Evolutionary conservation across 2,113 vertebrate genomes (phyloP).

Genomic region (Miniopterus natalensis): DNA sequence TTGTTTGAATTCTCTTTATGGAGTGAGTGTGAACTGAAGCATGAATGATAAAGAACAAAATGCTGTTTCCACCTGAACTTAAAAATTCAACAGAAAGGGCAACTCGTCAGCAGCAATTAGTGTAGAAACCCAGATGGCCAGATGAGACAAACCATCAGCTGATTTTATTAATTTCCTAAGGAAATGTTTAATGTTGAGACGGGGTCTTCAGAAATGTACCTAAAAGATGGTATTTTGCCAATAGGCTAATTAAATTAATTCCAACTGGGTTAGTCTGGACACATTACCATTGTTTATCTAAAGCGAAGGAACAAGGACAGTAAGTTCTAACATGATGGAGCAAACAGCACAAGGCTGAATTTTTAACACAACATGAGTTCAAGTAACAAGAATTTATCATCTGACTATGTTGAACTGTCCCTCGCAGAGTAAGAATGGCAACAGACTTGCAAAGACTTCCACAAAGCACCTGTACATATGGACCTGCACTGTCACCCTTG

Average conservation of each 20-base stretch:
- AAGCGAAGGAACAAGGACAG: constrained; percentile 44
- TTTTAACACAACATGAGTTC: neutral
- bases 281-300: constrained; percentile 71
- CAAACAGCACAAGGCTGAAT: neutral
- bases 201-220: constrained; percentile 68
- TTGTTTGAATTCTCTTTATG: constrained; percentile 59
- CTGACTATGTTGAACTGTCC: neutral
- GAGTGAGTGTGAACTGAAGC: constrained; percentile 52
- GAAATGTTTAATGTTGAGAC: constrained; percentile 61
- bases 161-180: constrained; percentile 81
- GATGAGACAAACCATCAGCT: constrained; percentile 52
- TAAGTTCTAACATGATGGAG: neutral
- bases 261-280: constrained; percentile 58
- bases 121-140: constrained; percentile 76
- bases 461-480: neutral
- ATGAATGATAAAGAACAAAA: constrained; percentile 68
- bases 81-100: constrained; percentile 75
- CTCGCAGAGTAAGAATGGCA: neutral
- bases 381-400: neutral
- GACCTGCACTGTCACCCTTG: neutral
- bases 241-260: constrained; percentile 69
- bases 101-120: constrained; percentile 78
- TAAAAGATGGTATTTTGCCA: constrained; percentile 57
- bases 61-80: constrained; percentile 68
- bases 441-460: neutral